Percentiles rank a stretch among this genome's conserved stretches.
Conservation (phyloP, 2,113 vertebrate genomes). For the Athene cunicularia region DNA sequence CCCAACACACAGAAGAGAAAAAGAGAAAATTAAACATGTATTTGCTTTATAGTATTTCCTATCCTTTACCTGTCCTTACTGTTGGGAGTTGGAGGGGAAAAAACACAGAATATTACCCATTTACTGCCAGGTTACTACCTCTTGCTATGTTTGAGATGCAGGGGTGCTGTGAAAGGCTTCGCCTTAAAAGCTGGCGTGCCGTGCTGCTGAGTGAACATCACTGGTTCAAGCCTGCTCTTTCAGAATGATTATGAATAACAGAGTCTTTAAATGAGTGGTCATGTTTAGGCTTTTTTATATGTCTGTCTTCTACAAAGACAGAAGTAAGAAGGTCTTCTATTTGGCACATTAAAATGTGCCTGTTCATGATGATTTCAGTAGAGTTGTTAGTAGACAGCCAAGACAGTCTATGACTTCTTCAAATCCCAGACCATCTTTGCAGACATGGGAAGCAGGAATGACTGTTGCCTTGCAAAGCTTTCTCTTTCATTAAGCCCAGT, state of each 20-base stretch:
- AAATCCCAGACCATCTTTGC: neutral
- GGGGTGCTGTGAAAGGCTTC: neutral
- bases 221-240: neutral
- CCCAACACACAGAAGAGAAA: neutral
- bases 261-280: neutral
- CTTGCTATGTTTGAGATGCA: neutral
- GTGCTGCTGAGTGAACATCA: neutral
- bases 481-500: neutral
- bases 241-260: neutral
- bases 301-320: neutral
- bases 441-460: neutral
- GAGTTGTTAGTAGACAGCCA: neutral
- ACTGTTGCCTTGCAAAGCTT: neutral
- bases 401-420: neutral
- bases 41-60: conserved; percentile 36
- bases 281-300: conserved; percentile 4
- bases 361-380: neutral
- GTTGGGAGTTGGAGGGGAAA: neutral
- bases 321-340: neutral
- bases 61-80: neutral
- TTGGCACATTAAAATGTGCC: neutral
- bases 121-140: fast-evolving
- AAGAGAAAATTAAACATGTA: neutral
- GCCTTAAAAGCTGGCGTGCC: neutral
- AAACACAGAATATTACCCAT: neutral